Percentiles rank a stretch among this genome's conserved stretches.
Evolutionary conservation across 2,797 vertebrate genomes (phyloP).

Genomic region (Rhinichthys osculus): DNA sequence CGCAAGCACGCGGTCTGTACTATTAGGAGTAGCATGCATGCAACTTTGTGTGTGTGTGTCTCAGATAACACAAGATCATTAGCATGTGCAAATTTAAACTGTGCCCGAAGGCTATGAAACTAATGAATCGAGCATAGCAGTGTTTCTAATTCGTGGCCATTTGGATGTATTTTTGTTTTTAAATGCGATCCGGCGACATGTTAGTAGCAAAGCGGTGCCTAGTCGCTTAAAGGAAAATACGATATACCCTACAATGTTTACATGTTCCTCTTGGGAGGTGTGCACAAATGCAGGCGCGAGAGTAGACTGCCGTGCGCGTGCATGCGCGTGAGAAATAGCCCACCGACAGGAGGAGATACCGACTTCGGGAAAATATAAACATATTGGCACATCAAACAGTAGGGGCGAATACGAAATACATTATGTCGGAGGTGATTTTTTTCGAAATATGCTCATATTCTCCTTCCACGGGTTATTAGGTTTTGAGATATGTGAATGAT

Average conservation of each 20-base stretch:
- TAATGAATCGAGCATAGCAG: conserved; percentile 47
- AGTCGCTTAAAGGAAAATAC: conserved; percentile 34
- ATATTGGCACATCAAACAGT: conserved; percentile 57
- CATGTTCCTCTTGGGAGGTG: conserved; percentile 38
- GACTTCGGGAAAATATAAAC: conserved; percentile 50
- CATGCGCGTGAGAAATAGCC: conserved; percentile 47
- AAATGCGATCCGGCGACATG: conserved; percentile 35
- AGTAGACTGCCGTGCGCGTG: conserved; percentile 31
- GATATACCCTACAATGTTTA: conserved; percentile 52
- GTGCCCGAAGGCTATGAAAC: conserved; percentile 48
- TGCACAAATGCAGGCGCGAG: conserved; percentile 38
- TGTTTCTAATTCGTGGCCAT: conserved; percentile 48
- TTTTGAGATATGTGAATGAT: conserved; percentile 86
- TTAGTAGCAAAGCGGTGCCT: conserved; percentile 29
- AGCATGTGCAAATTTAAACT: conserved; percentile 42
- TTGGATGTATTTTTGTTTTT: conserved; percentile 46
- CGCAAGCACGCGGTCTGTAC: conserved; percentile 23
- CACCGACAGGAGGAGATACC: conserved; percentile 33
- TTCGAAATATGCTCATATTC: conserved; percentile 83
- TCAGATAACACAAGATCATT: conserved; percentile 48
- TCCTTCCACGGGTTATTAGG: conserved; percentile 86
- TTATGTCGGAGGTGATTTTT: conserved; percentile 74
- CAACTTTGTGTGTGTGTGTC: conserved; percentile 44
- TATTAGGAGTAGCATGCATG: conserved; percentile 25
- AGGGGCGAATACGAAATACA: conserved; percentile 58